These are phyloP conservation scores for Ctenodactylus gundi DNA, from an alignment of 2,113 vertebrate genomes.

Conservation along the genomic window DNA sequence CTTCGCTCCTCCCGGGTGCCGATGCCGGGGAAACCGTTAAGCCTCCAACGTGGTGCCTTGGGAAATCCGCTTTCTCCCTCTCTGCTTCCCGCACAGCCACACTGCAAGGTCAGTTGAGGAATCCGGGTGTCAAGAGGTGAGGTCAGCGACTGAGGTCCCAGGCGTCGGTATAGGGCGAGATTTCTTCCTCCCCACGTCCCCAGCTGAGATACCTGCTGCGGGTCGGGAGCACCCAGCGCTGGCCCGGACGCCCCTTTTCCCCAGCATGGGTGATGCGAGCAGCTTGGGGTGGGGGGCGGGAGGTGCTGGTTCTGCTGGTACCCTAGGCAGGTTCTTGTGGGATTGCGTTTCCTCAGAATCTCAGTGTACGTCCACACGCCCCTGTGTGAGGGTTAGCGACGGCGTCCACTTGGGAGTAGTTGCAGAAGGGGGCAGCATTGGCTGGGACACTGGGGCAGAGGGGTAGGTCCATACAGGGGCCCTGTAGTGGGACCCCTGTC, in stretches of 20 bases:
- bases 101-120: neutral
- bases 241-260: no score
- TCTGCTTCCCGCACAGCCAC: neutral
- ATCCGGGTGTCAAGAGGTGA: neutral
- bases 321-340: neutral
- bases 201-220: no score
- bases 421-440: neutral
- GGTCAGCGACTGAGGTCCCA: neutral
- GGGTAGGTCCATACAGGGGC: neutral
- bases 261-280: no score
- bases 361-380: no score
- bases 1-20: neutral
- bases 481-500: neutral
- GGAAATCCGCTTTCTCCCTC: no score
- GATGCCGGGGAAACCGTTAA: no score
- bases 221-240: no score
- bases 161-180: no score
- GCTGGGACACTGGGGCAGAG: neutral
- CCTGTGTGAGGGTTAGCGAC: neutral
- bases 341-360: neutral
- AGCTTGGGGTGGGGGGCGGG: neutral
- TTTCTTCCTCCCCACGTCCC: no score
- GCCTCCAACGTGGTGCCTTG: no score
- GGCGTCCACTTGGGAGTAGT: neutral
- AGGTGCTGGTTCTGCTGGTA: neutral